phyloP scores from a whole-genome alignment of 2,888 invertebrate genomes.

The Camponotus fellah region DNA sequence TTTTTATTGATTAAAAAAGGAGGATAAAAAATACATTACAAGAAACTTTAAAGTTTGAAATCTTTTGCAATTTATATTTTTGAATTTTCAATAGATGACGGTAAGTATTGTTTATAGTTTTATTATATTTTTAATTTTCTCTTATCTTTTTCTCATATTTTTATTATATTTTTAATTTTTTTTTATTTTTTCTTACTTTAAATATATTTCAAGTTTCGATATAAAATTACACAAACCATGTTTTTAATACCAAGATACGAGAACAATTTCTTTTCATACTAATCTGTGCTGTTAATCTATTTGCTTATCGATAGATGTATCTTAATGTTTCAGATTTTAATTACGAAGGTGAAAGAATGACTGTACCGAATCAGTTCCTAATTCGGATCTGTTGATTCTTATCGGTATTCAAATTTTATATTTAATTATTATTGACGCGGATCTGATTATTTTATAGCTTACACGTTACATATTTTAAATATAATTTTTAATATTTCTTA shows the following conservation, averaged over 20 bases:
- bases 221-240: not conserved
- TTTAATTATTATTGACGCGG: conserved; percentile 3
- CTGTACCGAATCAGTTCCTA: conserved; percentile 46
- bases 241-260: not conserved
- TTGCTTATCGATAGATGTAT: conserved; percentile 22
- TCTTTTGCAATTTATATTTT: not conserved
- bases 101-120: not conserved
- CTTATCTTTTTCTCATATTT: not conserved
- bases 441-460: not conserved
- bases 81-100: not conserved
- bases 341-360: conserved; percentile 33
- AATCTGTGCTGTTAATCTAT: conserved; percentile 19
- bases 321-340: conserved; percentile 26
- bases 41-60: not conserved
- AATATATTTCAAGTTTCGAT: not conserved
- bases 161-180: not conserved
- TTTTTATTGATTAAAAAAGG: not conserved
- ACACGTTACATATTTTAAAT: not conserved
- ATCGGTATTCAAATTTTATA: conserved; percentile 8
- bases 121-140: not conserved
- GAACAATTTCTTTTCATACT: not conserved
- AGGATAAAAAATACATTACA: not conserved
- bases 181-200: not conserved
- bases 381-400: conserved; percentile 38
- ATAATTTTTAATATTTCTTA: not conserved